phyloP scores from a whole-genome alignment of 1,140 invertebrate genomes.

The Ephestia elutella region DNA sequence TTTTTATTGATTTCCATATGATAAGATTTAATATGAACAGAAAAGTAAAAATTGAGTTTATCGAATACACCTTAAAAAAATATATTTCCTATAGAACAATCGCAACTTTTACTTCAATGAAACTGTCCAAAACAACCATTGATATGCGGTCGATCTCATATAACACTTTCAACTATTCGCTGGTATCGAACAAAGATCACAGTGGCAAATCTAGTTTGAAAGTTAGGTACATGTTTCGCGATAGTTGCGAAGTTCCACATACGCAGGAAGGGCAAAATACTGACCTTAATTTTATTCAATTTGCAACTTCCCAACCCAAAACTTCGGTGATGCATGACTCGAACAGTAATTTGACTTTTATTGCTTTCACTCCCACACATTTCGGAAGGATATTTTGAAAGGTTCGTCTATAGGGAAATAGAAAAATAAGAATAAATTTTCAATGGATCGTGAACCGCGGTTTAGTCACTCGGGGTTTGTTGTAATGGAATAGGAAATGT shows the following conservation, averaged over 20 bases:
- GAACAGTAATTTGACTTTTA: constrained; percentile 67
- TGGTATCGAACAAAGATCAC: background rate
- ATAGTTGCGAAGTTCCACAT: constrained; percentile 24
- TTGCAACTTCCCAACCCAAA: constrained; percentile 65
- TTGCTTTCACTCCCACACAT: constrained; percentile 55
- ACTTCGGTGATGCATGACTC: constrained; percentile 63
- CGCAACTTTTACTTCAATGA: no score
- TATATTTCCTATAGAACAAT: no score
- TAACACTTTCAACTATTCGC: background rate
- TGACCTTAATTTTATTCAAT: constrained; percentile 66
- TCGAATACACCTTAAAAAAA: no score
- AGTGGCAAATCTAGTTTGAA: constrained; percentile 15
- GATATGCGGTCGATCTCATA: background rate
- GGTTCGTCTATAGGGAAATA: constrained; percentile 28
- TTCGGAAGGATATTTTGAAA: constrained; percentile 43
- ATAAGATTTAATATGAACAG: no score
- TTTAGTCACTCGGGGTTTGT: constrained; percentile 14
- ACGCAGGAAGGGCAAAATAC: constrained; percentile 19
- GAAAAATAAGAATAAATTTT: constrained; percentile 31
- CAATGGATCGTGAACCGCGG: constrained; percentile 12
- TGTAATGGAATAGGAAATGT: constrained; percentile 9
- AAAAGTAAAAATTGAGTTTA: no score
- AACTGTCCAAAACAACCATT: background rate
- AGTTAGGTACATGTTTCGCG: constrained; percentile 19
- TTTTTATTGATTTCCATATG: no score